These are phyloP conservation scores for Rhadinocentrus ornatus DNA, from an alignment of 2,797 vertebrate genomes.

Conservation along the genomic window DNA sequence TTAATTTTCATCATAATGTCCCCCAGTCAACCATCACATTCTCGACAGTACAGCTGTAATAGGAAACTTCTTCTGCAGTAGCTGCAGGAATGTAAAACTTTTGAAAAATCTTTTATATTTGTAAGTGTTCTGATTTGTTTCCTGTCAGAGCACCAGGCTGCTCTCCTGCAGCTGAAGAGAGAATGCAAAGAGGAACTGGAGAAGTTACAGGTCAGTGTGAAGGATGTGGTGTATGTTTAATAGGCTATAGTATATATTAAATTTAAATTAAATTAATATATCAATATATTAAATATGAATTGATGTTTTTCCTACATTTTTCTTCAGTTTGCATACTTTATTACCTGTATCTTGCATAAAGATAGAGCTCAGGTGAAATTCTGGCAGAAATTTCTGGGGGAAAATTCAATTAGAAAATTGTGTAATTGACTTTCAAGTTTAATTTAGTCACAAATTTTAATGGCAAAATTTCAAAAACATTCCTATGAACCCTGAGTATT, in stretches of 20 bases:
- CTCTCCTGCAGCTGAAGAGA: conserved; percentile 94
- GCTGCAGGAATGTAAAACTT: not conserved
- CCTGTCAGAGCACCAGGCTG: conserved; percentile 93
- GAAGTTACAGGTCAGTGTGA: conserved; percentile 83
- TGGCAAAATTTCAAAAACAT: not conserved
- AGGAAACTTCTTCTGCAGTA: conserved; percentile 19
- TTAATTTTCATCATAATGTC: not conserved
- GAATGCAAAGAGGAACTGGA: conserved; percentile 94
- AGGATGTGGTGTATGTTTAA: not conserved
- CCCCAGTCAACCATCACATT: not conserved
- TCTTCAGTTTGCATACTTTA: not conserved
- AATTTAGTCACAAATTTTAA: too few species aligned
- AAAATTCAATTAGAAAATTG: not conserved
- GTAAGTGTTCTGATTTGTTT: conserved; percentile 14
- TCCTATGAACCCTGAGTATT: too few species aligned
- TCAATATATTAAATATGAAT: too few species aligned
- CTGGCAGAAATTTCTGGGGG: not conserved
- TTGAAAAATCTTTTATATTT: not conserved
- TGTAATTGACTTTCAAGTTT: not conserved
- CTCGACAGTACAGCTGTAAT: conserved; percentile 11
- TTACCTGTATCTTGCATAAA: not conserved
- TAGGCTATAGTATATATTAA: not conserved
- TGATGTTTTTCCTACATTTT: not conserved
- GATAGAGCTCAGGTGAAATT: not conserved
- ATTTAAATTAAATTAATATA: too few species aligned